Base-by-base conservation (phyloP, 2,113 vertebrate genomes). In the Catharus minimus region DNA sequence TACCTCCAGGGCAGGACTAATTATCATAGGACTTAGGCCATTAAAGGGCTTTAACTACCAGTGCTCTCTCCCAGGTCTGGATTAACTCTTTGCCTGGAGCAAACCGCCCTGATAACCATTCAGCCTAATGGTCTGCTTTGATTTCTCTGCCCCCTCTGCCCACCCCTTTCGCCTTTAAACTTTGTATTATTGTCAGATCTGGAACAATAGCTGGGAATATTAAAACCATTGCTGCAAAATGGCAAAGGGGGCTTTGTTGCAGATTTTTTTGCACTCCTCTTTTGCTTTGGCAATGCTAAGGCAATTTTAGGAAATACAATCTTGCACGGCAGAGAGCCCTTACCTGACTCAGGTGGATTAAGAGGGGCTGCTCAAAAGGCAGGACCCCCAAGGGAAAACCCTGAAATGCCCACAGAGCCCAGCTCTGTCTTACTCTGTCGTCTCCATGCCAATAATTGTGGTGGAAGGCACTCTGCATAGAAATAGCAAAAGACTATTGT, bases 11-110 rank as follows among this genome's bases (percentile, higher is more conserved):
- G 99, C 98, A 99, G 98, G 98, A 97, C 99, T 99, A 99, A 99
- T 99, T 99, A 99, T 99, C 98, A 99, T 98, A 99, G 98, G 98
- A 98, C 98, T 98, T 98, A 98, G 98, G 98, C 99, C 98, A 99
- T 99, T 99, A 99, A 99, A 99, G 98, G 98, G 98, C 98, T 98
- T 98, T 99, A 99, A 99, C 99, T 98, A 99, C 98, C 98, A 96
- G 94, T 96, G 96, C 98, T 98, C 98, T 98, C 96, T 99, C 97
- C 98, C 98, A 99, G 98, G 98, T 98, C 98, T 98, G 98, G 99
- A 99, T 99, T 99, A 99, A 98, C 98, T 95, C 86, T 95, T 97
- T 97, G 98, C 99, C 98, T 98, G 96, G 97, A 98, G 99, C 98
- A 98, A 98, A 98, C 97, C 94, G 96, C 95, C 97, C 96, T 97